Percentiles rank a stretch among this genome's conserved stretches.
These are phyloP conservation scores for Acipenser ruthenus DNA, from an alignment of 2,797 vertebrate species.

Conservation along the genomic window DNA sequence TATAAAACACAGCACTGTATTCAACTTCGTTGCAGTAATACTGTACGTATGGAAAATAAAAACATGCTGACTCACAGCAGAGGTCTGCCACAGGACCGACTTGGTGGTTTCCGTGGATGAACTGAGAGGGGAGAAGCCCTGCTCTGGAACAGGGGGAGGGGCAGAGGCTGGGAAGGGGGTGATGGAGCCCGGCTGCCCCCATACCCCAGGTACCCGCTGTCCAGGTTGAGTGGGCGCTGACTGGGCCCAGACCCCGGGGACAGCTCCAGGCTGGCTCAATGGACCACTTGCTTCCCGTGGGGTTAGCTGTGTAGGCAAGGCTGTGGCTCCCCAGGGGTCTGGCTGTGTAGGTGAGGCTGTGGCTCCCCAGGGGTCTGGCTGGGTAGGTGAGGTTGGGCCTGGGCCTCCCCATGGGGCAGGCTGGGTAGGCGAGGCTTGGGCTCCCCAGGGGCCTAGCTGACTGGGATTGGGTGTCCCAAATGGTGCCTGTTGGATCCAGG, in stretches of 20 bases:
- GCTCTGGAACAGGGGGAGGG: neutral
- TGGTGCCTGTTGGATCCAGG: slow-evolving; percentile 32
- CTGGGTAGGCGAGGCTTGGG: slow-evolving; percentile 21
- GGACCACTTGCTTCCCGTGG: no score
- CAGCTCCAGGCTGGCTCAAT: no score
- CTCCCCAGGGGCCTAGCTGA: slow-evolving; percentile 24
- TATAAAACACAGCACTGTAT: no score
- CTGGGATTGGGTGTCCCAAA: slow-evolving; percentile 11
- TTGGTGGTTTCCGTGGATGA: slow-evolving; percentile 8
- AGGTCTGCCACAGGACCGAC: slow-evolving; percentile 15
- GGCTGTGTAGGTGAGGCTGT: neutral
- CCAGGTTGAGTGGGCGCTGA: no score
- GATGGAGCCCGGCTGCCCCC: slow-evolving; percentile 6
- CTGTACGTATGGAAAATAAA: neutral
- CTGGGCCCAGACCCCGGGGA: no score
- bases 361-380: slow-evolving; percentile 10
- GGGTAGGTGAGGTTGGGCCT: slow-evolving; percentile 13
- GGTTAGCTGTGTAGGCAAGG: no score
- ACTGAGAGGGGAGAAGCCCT: neutral
- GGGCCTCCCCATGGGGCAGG: slow-evolving; percentile 20
- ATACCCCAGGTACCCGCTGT: neutral
- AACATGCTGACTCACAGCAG: neutral
- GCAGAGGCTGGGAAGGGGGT: neutral
- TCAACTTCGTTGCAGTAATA: neutral
- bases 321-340: no score